These are phyloP conservation scores for Habroteleia sp. DNA, from an alignment of 2,888 invertebrate species.

Conservation along the genomic window DNA sequence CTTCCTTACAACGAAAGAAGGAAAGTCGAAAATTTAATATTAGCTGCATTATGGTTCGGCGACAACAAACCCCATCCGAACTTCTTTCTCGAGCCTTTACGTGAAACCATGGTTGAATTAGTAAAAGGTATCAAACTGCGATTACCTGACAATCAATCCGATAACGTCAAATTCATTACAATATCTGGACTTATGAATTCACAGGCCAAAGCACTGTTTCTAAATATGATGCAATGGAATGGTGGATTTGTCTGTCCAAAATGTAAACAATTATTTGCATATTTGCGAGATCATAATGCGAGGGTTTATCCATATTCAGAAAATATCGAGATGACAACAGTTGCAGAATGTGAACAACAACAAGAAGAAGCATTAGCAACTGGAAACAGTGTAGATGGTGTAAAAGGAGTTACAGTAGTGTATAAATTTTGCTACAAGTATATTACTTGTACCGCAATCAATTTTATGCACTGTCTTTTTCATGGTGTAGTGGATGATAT, in stretches of 20 bases:
- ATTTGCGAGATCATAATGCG: background rate
- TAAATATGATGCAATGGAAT: slow-evolving; percentile 53
- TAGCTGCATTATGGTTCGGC: slow-evolving; percentile 63
- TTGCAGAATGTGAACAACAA: background rate
- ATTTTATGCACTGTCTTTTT: slow-evolving; percentile 13
- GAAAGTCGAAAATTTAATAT: slow-evolving; percentile 61
- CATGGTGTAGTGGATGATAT: background rate
- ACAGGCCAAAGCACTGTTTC: slow-evolving; percentile 54
- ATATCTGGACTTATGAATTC: slow-evolving; percentile 42
- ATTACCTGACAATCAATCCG: slow-evolving; percentile 3
- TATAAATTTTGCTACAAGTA: background rate
- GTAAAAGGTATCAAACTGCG: slow-evolving; percentile 14
- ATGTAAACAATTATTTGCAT: background rate
- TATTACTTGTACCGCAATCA: background rate
- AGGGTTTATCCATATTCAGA: background rate
- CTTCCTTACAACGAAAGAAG: slow-evolving; percentile 57
- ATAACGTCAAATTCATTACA: slow-evolving; percentile 19
- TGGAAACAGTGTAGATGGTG: background rate
- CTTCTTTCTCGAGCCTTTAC: slow-evolving; percentile 34
- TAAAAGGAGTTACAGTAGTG: background rate
- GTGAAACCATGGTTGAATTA: slow-evolving; percentile 19
- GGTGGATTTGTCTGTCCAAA: slow-evolving; percentile 29
- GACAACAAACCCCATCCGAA: background rate
- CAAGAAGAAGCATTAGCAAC: background rate
- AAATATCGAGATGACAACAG: background rate